phyloP scores from a whole-genome alignment of 2,888 invertebrate genomes.

The Drosophila tanythrix region DNA sequence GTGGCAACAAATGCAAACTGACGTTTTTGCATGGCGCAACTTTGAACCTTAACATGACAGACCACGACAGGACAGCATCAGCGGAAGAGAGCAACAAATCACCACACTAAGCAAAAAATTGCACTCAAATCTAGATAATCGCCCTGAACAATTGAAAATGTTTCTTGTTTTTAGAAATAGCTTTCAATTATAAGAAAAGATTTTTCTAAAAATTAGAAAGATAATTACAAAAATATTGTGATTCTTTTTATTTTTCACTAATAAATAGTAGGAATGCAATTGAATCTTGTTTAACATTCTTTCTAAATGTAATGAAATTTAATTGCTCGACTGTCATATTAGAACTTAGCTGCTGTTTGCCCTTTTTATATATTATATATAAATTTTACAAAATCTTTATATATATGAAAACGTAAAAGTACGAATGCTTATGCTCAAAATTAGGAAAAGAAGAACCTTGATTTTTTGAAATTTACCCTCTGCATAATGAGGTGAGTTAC shows the following conservation, averaged over 20 bases:
- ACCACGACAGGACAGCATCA: constrained; percentile 51
- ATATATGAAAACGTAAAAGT: background rate
- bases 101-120: background rate
- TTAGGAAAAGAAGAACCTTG: background rate
- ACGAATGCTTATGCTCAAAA: background rate
- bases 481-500: background rate
- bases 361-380: background rate
- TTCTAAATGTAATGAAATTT: background rate
- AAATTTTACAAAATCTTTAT: background rate
- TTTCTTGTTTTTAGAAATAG: background rate
- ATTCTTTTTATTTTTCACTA: background rate
- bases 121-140: background rate
- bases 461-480: background rate
- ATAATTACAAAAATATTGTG: background rate
- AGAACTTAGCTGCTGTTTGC: background rate
- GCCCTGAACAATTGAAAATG: background rate
- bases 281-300: accelerated
- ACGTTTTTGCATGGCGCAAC: constrained; percentile 71
- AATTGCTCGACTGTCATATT: background rate
- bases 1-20: constrained; percentile 74
- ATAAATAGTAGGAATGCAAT: background rate
- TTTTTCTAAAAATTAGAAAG: background rate
- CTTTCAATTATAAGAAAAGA: background rate
- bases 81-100: background rate
- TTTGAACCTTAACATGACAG: constrained; percentile 76